Percentiles rank a stretch among this genome's conserved stretches.
Evolutionary conservation across 2,113 vertebrate species (phyloP).

Genomic region (Rafetus swinhoei): DNA sequence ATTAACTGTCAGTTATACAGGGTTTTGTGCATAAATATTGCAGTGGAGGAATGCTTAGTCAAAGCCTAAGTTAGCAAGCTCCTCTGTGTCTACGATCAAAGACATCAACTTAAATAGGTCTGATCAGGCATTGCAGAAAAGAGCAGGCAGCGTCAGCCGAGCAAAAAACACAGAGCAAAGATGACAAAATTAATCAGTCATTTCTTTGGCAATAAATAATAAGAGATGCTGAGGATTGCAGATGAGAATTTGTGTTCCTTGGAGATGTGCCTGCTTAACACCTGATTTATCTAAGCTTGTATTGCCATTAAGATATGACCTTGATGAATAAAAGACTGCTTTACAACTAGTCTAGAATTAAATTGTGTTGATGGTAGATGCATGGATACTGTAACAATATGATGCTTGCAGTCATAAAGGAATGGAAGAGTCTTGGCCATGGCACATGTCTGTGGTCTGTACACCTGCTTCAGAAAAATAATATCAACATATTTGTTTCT

Average conservation of each 20-base stretch:
- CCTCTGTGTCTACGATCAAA: constrained; percentile 77
- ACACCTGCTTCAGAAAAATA: constrained; percentile 9
- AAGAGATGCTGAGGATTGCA: constrained; percentile 80
- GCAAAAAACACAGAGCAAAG: constrained; percentile 74
- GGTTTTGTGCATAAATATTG: constrained; percentile 69
- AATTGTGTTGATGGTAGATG: constrained; percentile 67
- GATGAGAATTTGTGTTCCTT: constrained; percentile 79
- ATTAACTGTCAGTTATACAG: constrained; percentile 76
- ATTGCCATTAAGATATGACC: constrained; percentile 76
- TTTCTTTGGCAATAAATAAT: constrained; percentile 83
- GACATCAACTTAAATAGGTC: constrained; percentile 80
- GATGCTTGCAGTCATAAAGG: constrained; percentile 33
- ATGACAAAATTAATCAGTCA: constrained; percentile 87
- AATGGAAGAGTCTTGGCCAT: constrained; percentile 11
- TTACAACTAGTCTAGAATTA: constrained; percentile 68
- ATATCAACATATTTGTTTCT: neutral
- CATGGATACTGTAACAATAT: constrained; percentile 53
- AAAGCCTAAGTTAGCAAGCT: constrained; percentile 69
- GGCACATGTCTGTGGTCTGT: neutral
- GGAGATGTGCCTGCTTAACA: constrained; percentile 79
- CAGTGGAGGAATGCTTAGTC: constrained; percentile 73
- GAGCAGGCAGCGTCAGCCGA: constrained; percentile 70
- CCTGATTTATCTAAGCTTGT: constrained; percentile 80
- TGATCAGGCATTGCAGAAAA: constrained; percentile 75
- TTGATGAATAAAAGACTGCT: constrained; percentile 75